phyloP scores from a whole-genome alignment of 2,113 vertebrate species.

The Murina feae region DNA sequence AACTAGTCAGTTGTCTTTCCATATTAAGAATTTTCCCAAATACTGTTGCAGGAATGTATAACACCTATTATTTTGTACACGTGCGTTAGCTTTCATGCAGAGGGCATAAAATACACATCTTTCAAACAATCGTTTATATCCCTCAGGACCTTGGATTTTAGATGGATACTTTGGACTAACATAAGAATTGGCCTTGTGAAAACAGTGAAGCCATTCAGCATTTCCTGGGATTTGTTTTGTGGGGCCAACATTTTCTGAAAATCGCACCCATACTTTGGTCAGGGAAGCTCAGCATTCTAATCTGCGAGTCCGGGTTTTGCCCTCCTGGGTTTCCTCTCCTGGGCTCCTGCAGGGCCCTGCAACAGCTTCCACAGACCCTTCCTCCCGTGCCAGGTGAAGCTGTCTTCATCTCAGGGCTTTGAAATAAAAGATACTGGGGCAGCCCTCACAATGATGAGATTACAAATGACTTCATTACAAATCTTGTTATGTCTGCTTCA shows the following conservation, averaged over 20 bases:
- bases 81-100: neutral
- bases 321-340: neutral
- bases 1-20: conserved; percentile 4
- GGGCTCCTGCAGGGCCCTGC: neutral
- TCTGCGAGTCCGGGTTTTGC: neutral
- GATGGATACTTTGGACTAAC: conserved; percentile 35
- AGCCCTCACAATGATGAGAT: conserved; percentile 57
- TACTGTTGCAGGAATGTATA: neutral
- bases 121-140: neutral
- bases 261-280: neutral
- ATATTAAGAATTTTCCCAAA: conserved; percentile 11
- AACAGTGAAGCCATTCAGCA: neutral
- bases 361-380: neutral
- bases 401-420: conserved; percentile 47
- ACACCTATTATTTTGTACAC: neutral
- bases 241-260: conserved; percentile 66
- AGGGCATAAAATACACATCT: neutral
- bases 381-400: neutral
- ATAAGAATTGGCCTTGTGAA: conserved; percentile 46
- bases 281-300: neutral
- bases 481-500: conserved; percentile 64
- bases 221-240: conserved; percentile 48
- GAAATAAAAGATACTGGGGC: conserved; percentile 51
- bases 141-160: neutral
- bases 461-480: conserved; percentile 55